phyloP scores from a whole-genome alignment of 2,797 vertebrate genomes.

The Acanthurus leucopareius region DNA sequence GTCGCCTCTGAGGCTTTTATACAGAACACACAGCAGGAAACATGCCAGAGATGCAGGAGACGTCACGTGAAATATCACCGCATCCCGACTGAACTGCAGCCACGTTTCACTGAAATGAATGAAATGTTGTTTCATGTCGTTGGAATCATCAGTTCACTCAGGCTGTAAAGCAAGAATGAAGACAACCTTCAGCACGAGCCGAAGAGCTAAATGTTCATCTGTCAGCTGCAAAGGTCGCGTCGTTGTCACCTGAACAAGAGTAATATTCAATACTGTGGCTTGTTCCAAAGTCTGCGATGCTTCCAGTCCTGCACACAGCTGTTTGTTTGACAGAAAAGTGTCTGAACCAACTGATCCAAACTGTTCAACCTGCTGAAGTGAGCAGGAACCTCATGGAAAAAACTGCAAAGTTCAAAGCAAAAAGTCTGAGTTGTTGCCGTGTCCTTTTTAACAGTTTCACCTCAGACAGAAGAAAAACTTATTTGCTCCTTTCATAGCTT shows the following conservation, averaged over 20 bases:
- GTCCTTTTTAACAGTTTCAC: too few relatives aligned
- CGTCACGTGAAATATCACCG: neutral
- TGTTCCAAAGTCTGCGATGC: neutral
- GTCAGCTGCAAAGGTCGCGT: constrained; percentile 53
- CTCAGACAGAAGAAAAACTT: too few relatives aligned
- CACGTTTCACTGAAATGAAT: neutral
- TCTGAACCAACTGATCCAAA: neutral
- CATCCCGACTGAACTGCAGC: neutral
- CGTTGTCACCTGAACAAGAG: constrained; percentile 16
- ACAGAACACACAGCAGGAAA: neutral
- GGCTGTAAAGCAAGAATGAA: constrained; percentile 47
- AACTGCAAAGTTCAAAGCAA: too few relatives aligned
- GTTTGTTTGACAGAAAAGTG: neutral
- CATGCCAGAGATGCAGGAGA: neutral
- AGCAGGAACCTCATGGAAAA: neutral
- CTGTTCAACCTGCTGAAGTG: neutral
- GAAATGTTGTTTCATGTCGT: constrained; percentile 28
- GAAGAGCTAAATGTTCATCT: neutral
- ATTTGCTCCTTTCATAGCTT: too few relatives aligned
- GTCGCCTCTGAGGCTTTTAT: neutral
- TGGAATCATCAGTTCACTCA: neutral
- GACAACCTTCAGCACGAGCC: constrained; percentile 11
- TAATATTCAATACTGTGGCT: constrained; percentile 9
- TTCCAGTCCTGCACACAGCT: neutral
- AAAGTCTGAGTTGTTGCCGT: too few relatives aligned